Percentiles rank a stretch among this genome's conserved stretches.
phyloP scores from a whole-genome alignment of 1,140 invertebrate species.

The Meloidogyne floridensis region DNA sequence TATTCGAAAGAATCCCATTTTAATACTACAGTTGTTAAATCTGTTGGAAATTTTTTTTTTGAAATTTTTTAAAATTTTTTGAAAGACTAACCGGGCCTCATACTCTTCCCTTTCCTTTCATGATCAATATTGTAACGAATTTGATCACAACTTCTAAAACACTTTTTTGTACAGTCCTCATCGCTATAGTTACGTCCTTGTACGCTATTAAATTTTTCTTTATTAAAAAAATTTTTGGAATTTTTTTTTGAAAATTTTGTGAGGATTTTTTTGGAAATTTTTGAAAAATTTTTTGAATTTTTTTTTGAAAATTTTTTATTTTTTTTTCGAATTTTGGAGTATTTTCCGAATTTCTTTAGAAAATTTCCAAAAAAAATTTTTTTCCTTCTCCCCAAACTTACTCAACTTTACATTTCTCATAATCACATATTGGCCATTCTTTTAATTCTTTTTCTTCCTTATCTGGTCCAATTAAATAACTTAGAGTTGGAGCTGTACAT shows the following conservation, averaged over 20 bases:
- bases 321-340: background rate
- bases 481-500: slow-evolving; percentile 48
- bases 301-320: slow-evolving; percentile 1
- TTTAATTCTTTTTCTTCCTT: slow-evolving; percentile 37
- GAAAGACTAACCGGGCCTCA: slow-evolving; percentile 48
- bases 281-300: slow-evolving; percentile 20
- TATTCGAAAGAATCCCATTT: slow-evolving; percentile 64
- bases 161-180: slow-evolving; percentile 54
- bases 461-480: slow-evolving; percentile 41
- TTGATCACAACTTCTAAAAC: slow-evolving; percentile 58
- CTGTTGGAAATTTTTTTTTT: slow-evolving; percentile 28
- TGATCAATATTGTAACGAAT: slow-evolving; percentile 60
- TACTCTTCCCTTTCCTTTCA: slow-evolving; percentile 54
- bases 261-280: background rate
- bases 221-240: slow-evolving; percentile 3
- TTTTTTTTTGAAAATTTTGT: background rate
- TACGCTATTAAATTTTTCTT: slow-evolving; percentile 41
- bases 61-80: background rate
- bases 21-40: slow-evolving; percentile 57
- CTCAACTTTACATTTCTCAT: slow-evolving; percentile 44
- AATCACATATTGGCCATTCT: slow-evolving; percentile 50
- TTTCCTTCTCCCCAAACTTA: slow-evolving; percentile 20
- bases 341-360: background rate
- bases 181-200: slow-evolving; percentile 58
- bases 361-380: background rate